phyloP scores from a whole-genome alignment of 2,888 invertebrate genomes.

The Antheraea yamamai region DNA sequence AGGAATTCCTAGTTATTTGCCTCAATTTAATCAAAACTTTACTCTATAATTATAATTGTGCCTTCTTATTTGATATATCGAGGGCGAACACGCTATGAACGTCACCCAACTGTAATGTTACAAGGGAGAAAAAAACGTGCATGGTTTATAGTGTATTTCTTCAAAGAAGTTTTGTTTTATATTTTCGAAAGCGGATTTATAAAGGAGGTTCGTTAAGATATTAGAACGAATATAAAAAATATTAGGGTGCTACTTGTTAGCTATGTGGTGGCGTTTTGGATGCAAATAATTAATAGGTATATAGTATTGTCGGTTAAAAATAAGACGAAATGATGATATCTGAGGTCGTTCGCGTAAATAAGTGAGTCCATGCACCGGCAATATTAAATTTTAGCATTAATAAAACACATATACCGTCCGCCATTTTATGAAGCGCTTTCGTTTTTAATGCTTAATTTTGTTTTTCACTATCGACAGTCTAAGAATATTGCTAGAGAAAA shows the following conservation, averaged over 20 bases:
- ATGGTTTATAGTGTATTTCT: neutral
- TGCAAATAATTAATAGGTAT: neutral
- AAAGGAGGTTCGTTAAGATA: neutral
- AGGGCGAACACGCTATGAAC: neutral
- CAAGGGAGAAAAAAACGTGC: neutral
- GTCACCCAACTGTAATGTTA: neutral
- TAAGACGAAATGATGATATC: constrained; percentile 1
- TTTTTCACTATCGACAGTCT: neutral
- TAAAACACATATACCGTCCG: neutral
- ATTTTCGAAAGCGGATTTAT: neutral
- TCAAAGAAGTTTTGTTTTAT: neutral
- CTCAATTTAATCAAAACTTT: neutral
- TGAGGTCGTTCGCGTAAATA: neutral
- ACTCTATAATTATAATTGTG: neutral
- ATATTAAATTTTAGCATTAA: neutral
- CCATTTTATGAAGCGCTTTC: neutral
- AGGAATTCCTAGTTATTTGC: neutral
- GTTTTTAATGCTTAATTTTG: neutral
- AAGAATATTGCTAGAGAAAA: neutral
- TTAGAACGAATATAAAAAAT: neutral
- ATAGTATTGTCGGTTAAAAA: neutral
- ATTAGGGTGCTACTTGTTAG: constrained; percentile 4
- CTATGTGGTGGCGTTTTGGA: neutral
- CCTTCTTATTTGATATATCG: neutral
- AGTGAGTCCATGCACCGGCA: neutral